Evolutionary conservation across 2,888 invertebrate species (phyloP).

Genomic region (Drymonia ruficornis): DNA sequence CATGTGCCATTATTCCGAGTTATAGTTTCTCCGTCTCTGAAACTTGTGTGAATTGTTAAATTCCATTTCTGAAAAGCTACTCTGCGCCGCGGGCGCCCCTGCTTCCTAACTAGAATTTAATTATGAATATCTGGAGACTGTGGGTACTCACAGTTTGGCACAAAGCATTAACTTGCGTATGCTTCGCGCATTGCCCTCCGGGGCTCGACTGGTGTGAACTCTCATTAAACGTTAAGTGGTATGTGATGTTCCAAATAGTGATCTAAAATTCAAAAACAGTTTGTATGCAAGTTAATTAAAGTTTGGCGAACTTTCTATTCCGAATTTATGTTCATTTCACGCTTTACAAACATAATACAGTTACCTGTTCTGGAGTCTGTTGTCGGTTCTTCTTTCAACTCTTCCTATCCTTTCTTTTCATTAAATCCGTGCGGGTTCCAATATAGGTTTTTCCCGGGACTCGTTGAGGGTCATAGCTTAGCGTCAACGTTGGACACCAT

Average conservation of each 20-base stretch:
- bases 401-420: too few species aligned
- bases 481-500: too few species aligned
- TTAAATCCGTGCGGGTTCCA: too few species aligned
- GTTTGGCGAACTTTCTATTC: neutral
- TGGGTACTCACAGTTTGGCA: constrained; percentile 47
- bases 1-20: constrained; percentile 61
- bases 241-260: constrained; percentile 1
- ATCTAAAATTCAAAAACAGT: neutral
- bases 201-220: constrained; percentile 21
- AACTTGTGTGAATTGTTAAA: constrained; percentile 81
- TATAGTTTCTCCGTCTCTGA: constrained; percentile 63
- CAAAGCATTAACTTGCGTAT: constrained; percentile 48
- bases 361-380: too few species aligned
- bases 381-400: too few species aligned
- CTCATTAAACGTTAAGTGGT: constrained; percentile 7
- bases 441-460: too few species aligned
- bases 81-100: constrained; percentile 59
- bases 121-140: constrained; percentile 74
- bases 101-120: constrained; percentile 80
- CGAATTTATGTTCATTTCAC: neutral
- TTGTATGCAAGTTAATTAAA: neutral
- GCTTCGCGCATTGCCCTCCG: constrained; percentile 26
- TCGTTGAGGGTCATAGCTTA: too few species aligned
- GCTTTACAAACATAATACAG: neutral
- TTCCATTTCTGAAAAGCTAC: constrained; percentile 73